Base-by-base conservation (phyloP, 1,140 invertebrate genomes). In the Ctenoplectra terminalis region DNA sequence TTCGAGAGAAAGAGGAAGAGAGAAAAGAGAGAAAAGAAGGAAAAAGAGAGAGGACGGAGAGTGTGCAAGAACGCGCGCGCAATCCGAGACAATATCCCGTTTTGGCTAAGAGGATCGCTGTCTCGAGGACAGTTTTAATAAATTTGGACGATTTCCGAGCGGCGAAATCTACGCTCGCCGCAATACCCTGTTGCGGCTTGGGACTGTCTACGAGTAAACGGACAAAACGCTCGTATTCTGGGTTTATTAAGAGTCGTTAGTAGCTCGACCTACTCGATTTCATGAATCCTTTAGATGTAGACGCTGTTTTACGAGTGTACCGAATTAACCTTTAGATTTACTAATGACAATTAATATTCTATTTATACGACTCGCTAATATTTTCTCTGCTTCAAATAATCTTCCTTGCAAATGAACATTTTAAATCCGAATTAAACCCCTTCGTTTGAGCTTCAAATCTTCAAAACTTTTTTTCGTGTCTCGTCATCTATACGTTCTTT, bases 71-170 rank as follows among this genome's bases (percentile, higher is more conserved):
- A 52, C 50, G 40, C 34, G 40, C 20, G 31, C 43, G 58, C 73
- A 64, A 75, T 77, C 63, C 63, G 75, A 69, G 75, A 77, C 75
- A 69, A 77, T 77, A 77, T 77, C 61, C 50, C 74, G 37, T 81
- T 73, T 54, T 52, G 78, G 37, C 48, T 48, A 67, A 77, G 63
- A 77, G 63, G 63, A 69, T 77, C 50, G 75, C 29, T 26, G 29
- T 67, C 74, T 31, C n/a, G 63, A 17, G 17, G 63, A 37, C 76
- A 46, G 43, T 81, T 81, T 66, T 75, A 81, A 81, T 81, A 75
- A 81, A 81, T 81, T 81, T 58, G 43, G 29, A 34, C 48, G 72
- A 81, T 74, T 81, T 67, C 52, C 54, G n/a, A 69, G 29, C 43
- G 54, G 23, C 63, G 50, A 58, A 71, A 78, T 71, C 74, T 34